phyloP scores from a whole-genome alignment of 2,888 invertebrate species.

The Cheilosia pagana region DNA sequence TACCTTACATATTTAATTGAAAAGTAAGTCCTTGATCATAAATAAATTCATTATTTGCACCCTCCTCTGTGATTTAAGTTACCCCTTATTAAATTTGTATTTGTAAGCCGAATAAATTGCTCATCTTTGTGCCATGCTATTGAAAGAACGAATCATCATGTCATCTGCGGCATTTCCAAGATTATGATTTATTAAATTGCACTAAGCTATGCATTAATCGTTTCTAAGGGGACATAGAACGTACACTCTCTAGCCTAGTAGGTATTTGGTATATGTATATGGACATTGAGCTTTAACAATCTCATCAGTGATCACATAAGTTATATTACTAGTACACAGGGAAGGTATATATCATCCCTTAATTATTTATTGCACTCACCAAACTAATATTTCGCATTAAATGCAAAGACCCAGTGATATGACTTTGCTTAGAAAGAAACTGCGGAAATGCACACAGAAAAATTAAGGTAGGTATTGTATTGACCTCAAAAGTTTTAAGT shows the following conservation, averaged over 20 bases:
- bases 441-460: no score
- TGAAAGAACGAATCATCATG: constrained; percentile 49
- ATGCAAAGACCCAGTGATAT: not conserved
- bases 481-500: no score
- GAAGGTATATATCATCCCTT: not conserved
- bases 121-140: constrained; percentile 5
- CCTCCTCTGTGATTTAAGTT: constrained; percentile 35
- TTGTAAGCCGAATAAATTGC: constrained; percentile 15
- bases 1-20: not conserved
- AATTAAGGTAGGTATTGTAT: no score
- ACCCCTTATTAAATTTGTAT: constrained; percentile 45
- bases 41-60: constrained; percentile 42
- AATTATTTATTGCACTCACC: not conserved
- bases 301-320: constrained; percentile 25
- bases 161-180: constrained; percentile 54
- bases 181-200: constrained; percentile 62
- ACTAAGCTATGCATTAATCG: constrained; percentile 7
- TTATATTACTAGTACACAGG: constrained; percentile 28
- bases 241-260: no score
- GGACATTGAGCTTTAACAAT: constrained; percentile 58
- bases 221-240: no score
- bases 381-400: not conserved
- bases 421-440: no score
- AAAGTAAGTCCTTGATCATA: not conserved
- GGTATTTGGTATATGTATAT: not conserved